Conservation (phyloP, 2,797 vertebrate species). For the Arrhamphus sclerolepis region DNA sequence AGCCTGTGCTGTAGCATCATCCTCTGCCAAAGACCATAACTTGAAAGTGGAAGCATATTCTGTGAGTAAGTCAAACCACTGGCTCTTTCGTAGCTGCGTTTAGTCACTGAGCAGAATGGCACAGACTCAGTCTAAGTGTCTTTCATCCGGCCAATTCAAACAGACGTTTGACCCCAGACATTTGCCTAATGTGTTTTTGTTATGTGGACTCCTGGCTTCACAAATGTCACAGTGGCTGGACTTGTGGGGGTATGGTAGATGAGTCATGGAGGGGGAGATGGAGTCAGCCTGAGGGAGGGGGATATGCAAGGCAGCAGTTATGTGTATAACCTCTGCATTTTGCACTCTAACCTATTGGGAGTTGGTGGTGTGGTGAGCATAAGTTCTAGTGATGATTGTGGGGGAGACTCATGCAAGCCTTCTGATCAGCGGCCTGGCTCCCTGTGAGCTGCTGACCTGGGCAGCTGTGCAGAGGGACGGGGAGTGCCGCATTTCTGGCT, state of each 20-base stretch:
- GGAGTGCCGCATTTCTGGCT: constrained; percentile 81
- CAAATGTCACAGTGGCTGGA: constrained; percentile 81
- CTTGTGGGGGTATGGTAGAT: constrained; percentile 70
- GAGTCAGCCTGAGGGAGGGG: constrained; percentile 55
- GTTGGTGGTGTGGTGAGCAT: constrained; percentile 63
- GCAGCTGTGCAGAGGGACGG: constrained; percentile 79
- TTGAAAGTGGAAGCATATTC: constrained; percentile 53
- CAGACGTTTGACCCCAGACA: constrained; percentile 84
- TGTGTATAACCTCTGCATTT: constrained; percentile 76
- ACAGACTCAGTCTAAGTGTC: constrained; percentile 76
- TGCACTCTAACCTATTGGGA: constrained; percentile 66
- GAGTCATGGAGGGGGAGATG: constrained; percentile 54
- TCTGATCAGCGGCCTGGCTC: constrained; percentile 58
- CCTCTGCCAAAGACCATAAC: constrained; percentile 42
- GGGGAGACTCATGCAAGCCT: constrained; percentile 46
- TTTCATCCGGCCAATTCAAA: constrained; percentile 85
- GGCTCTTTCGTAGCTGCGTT: constrained; percentile 67
- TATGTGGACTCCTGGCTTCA: constrained; percentile 83
- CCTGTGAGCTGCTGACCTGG: constrained; percentile 71
- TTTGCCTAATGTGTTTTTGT: constrained; percentile 88
- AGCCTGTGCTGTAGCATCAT: constrained; percentile 37
- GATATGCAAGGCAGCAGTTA: constrained; percentile 48
- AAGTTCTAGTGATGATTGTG: constrained; percentile 51
- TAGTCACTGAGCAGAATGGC: constrained; percentile 73
- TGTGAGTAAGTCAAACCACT: constrained; percentile 61